Evolutionary conservation across 2,797 vertebrate species (phyloP).

Genomic region (Ctenosaura bakeri): DNA sequence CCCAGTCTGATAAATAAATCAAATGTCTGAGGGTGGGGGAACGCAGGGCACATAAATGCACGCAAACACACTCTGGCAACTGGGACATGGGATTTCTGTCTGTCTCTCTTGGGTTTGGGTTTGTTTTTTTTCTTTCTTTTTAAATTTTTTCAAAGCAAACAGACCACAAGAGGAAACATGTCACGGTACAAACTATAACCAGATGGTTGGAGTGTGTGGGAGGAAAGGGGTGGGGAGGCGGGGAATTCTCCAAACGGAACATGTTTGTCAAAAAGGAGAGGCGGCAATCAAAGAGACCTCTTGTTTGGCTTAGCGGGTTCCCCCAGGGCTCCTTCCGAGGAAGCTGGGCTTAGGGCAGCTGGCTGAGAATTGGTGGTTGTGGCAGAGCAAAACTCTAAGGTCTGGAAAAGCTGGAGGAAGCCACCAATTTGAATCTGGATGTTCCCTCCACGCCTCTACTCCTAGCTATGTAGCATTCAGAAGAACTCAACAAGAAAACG

Average conservation of each 20-base stretch:
- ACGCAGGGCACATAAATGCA: neutral
- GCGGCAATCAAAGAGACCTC: conserved; percentile 35
- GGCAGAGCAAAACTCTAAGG: neutral
- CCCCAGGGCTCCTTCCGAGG: conserved; percentile 33
- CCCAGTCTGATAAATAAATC: conserved; percentile 24
- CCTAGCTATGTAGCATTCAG: neutral
- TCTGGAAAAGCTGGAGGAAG: neutral
- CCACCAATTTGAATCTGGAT: neutral
- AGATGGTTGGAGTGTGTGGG: conserved; percentile 55
- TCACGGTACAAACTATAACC: conserved; percentile 69
- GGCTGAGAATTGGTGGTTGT: fast-evolving
- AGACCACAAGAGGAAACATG: conserved; percentile 68
- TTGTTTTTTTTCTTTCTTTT: neutral
- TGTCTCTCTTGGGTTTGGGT: conserved; percentile 32
- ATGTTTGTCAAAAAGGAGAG: conserved; percentile 49
- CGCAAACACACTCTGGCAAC: conserved; percentile 8
- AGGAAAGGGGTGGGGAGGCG: conserved; percentile 32
- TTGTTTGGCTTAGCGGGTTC: conserved; percentile 35
- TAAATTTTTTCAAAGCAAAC: conserved; percentile 19
- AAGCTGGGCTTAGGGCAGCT: neutral
- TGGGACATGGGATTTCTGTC: conserved; percentile 58
- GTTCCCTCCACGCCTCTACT: neutral
- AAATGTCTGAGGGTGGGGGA: neutral
- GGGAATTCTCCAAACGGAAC: conserved; percentile 64
- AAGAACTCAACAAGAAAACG: neutral